Conservation (phyloP, 2,888 invertebrate species). For the Erebia palarica region DNA sequence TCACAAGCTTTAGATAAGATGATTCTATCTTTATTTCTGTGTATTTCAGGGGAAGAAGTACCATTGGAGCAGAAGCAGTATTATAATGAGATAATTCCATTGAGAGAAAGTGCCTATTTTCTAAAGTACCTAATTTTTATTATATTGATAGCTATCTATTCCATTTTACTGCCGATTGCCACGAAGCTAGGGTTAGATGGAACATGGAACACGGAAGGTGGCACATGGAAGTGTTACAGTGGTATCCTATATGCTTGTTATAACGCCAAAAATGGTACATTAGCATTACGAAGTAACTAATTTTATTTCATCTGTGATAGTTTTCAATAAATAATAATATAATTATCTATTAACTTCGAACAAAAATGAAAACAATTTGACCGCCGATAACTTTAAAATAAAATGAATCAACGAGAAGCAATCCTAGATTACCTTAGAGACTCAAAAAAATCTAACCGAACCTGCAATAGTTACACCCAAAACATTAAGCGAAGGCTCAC, state of each 20-base stretch:
- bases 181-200: no score
- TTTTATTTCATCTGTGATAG: not conserved
- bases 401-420: slow-evolving; percentile 41
- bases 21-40: slow-evolving; percentile 17
- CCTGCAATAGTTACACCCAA: slow-evolving; percentile 74
- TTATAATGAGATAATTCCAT: no score
- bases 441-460: slow-evolving; percentile 58
- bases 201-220: no score
- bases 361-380: not conserved
- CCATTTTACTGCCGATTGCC: no score
- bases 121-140: no score
- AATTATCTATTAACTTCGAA: not conserved
- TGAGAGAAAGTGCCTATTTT: no score
- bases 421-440: slow-evolving; percentile 65
- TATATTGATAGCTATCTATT: no score
- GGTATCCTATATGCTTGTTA: no score
- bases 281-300: no score
- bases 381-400: slow-evolving; percentile 6
- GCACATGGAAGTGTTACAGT: no score
- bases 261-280: no score
- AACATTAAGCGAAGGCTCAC: slow-evolving; percentile 71
- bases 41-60: not conserved
- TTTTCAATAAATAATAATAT: not conserved
- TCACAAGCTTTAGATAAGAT: slow-evolving; percentile 44
- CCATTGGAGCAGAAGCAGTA: not conserved